phyloP scores from a whole-genome alignment of 2,888 invertebrate genomes.

The Argyra leucocephala region DNA sequence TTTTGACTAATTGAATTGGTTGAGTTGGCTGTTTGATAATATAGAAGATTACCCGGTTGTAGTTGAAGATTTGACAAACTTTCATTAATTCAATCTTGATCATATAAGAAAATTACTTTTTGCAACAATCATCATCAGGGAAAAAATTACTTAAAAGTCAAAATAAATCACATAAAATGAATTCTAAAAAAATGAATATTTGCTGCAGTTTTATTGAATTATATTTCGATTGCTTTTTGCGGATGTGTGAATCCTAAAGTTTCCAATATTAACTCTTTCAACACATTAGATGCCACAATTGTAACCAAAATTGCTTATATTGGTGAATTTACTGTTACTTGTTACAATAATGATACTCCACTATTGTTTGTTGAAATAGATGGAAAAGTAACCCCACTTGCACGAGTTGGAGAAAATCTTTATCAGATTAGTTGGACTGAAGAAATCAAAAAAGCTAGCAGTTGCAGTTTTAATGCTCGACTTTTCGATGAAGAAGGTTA shows the following conservation, averaged over 20 bases:
- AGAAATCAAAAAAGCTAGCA: slow-evolving; percentile 69
- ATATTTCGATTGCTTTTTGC: background rate
- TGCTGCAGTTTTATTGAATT: background rate
- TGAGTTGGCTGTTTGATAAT: background rate
- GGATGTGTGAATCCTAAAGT: background rate
- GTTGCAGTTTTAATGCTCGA: slow-evolving; percentile 70
- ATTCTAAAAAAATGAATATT: background rate
- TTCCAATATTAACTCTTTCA: slow-evolving; percentile 67
- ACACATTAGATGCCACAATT: slow-evolving; percentile 85
- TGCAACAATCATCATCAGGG: too few species aligned
- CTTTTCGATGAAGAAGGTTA: slow-evolving; percentile 90
- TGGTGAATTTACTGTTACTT: slow-evolving; percentile 78
- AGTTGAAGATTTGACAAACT: too few species aligned
- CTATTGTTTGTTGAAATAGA: slow-evolving; percentile 83
- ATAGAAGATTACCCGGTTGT: background rate
- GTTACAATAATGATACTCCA: slow-evolving; percentile 59
- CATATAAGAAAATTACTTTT: too few species aligned
- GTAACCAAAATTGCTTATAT: slow-evolving; percentile 84
- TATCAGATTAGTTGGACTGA: slow-evolving; percentile 95
- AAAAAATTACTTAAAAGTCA: too few species aligned
- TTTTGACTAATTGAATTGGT: too few species aligned
- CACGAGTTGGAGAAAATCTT: slow-evolving; percentile 63
- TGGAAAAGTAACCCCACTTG: slow-evolving; percentile 75
- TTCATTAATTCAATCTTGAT: too few species aligned
- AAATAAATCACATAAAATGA: background rate